These are phyloP conservation scores for Aricia artaxerxes DNA, from an alignment of 2,888 invertebrate species.

Conservation along the genomic window DNA sequence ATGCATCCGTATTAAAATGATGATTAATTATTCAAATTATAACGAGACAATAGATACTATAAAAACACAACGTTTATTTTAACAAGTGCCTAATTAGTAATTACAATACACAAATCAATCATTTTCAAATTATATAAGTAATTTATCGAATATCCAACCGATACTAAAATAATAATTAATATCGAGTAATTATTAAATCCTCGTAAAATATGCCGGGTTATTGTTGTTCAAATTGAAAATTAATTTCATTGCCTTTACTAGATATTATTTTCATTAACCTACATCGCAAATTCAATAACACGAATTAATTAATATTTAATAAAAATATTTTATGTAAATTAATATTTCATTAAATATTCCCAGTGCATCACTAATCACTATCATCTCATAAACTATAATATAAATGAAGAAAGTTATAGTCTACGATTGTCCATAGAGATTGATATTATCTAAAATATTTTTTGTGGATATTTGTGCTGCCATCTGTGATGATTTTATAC, in stretches of 20 bases:
- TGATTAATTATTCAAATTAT: too few species aligned
- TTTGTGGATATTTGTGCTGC: too few species aligned
- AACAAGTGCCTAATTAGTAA: background rate
- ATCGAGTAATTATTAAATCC: background rate
- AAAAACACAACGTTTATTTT: background rate
- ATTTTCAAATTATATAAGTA: background rate
- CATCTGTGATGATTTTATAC: too few species aligned
- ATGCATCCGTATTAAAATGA: too few species aligned
- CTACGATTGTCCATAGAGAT: too few species aligned
- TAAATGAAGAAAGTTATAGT: too few species aligned
- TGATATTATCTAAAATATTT: too few species aligned
- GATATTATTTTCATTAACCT: conserved; percentile 5
- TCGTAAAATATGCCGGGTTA: background rate
- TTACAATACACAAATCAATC: background rate
- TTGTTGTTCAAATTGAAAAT: conserved; percentile 1
- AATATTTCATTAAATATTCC: background rate
- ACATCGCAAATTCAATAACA: background rate
- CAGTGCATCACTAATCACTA: background rate
- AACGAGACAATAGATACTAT: background rate
- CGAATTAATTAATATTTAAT: background rate
- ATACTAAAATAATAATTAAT: background rate
- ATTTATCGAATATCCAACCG: background rate
- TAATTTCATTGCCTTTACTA: background rate
- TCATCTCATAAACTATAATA: too few species aligned
- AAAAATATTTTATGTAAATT: background rate